Percentiles rank a stretch among this genome's conserved stretches.
These are phyloP conservation scores for Iphiclides podalirius DNA, from an alignment of 2,888 invertebrate genomes.

Conservation along the genomic window DNA sequence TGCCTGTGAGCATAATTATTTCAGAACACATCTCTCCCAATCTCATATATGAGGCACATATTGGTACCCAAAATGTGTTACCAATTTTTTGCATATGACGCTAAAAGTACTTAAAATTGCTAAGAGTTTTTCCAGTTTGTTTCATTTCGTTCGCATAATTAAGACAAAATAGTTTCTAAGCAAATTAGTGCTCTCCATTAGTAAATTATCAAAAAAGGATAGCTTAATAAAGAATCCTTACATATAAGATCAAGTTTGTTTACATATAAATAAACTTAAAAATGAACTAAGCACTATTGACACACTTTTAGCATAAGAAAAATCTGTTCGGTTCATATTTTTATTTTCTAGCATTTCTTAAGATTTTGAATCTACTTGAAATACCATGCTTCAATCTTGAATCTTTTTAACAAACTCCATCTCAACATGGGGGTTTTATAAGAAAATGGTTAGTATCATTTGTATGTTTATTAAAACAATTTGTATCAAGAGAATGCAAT, in stretches of 20 bases:
- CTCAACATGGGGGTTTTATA: no score
- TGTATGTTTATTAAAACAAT: no score
- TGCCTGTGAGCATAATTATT: neutral
- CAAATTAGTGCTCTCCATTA: neutral
- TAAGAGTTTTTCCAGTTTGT: no score
- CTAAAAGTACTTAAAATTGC: neutral
- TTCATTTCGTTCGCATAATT: neutral
- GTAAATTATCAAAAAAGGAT: neutral
- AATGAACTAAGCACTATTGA: neutral
- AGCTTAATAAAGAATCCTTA: neutral
- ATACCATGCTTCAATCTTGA: no score
- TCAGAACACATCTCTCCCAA: constrained; percentile 5
- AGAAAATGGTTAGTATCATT: no score
- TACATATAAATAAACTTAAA: neutral
- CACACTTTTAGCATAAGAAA: no score
- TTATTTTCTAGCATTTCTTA: no score
- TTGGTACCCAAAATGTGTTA: neutral
- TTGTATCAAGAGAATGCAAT: no score
- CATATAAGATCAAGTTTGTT: neutral
- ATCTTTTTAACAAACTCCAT: no score
- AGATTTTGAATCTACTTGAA: no score
- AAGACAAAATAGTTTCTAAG: neutral
- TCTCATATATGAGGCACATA: neutral
- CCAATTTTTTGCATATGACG: neutral
- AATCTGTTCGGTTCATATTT: no score